phyloP scores from a whole-genome alignment of 2,113 vertebrate species.

The Petromus typicus region DNA sequence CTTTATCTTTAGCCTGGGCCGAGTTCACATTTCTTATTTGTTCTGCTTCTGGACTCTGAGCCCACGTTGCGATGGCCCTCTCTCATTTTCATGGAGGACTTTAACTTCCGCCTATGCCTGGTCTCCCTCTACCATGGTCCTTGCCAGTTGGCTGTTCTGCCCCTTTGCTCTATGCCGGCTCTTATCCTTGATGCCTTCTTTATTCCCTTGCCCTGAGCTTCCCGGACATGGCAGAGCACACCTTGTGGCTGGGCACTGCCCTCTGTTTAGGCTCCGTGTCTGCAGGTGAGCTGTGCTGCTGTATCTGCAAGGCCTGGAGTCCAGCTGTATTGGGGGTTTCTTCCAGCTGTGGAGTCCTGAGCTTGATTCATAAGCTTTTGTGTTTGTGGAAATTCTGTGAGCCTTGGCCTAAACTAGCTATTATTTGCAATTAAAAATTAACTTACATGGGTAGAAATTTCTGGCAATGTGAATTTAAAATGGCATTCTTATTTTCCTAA shows the following conservation, averaged over 20 bases:
- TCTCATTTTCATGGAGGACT: not conserved
- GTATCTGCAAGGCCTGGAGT: not conserved
- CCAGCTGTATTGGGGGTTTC: not conserved
- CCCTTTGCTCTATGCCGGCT: not conserved
- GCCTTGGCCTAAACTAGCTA: not conserved
- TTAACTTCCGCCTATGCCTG: not conserved
- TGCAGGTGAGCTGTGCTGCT: not conserved
- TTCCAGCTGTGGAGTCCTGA: not conserved
- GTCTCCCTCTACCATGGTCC: not conserved
- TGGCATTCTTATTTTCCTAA: not conserved
- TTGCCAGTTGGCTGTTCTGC: not conserved
- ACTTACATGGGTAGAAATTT: not conserved
- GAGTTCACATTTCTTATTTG: not conserved
- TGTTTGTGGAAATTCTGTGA: constrained; percentile 5
- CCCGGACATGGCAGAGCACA: not conserved
- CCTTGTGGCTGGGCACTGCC: no score
- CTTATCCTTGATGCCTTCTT: not conserved
- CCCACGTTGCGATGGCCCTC: not conserved
- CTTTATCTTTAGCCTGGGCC: not conserved
- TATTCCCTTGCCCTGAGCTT: not conserved
- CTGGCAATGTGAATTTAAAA: no score
- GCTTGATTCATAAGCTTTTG: not conserved
- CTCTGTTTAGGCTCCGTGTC: not conserved
- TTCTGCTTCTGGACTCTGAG: not conserved
- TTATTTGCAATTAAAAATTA: not conserved